Evolutionary conservation across 1,140 invertebrate genomes (phyloP), one percentile per base, ranked within the genome.

Genomic region (Halictus rubicundus): DNA sequence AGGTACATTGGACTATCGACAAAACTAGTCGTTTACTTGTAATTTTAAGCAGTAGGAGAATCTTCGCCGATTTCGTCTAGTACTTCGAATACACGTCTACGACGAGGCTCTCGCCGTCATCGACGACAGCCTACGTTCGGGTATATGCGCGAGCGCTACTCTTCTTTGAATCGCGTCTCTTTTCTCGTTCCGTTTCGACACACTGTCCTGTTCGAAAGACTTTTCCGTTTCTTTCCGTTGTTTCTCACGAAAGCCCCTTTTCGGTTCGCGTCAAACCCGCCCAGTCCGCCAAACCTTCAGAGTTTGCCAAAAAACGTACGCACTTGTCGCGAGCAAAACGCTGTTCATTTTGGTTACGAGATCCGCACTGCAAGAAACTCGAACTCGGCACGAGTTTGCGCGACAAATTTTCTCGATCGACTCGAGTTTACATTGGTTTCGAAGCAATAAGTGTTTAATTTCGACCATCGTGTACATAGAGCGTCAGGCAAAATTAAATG

Each of bases 41-140:
- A 89, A 87, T 86, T 88, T 89, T 89, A 87, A 89, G 88, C 82
- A 87, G 68, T 87, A 79, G n/a, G n/a, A 64, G 84, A 57, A 78
- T 32, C 76, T 85, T 85, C 78, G 84, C 82, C 81, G 82, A 87
- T 89, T 88, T 88, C 78, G 71, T 86, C 85, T 87, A 82, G 84
- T 84, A 86, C 68, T 87, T 86, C 78, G 61, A 83, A 79, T 4
- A 46, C 83, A 46, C 83, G 78, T 87, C 84, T 79, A 74, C 54
- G 54, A 68, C 64, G 39, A 27, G 59, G 79, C 81, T 32, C 27
- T 82, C 79, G 73, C 68, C 70, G 21, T 32, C 63, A 68, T 32
- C 82, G 83, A 27, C 63, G 73, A 70, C 42, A 42, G 73, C 60
- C 65, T 73, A 46, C 27, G 69, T 63, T 5, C 32, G 52, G 21